Evolutionary conservation across 2,888 invertebrate genomes (phyloP), one percentile per base, ranked within the genome.

Genomic region (Diaprepes abbreviatus): DNA sequence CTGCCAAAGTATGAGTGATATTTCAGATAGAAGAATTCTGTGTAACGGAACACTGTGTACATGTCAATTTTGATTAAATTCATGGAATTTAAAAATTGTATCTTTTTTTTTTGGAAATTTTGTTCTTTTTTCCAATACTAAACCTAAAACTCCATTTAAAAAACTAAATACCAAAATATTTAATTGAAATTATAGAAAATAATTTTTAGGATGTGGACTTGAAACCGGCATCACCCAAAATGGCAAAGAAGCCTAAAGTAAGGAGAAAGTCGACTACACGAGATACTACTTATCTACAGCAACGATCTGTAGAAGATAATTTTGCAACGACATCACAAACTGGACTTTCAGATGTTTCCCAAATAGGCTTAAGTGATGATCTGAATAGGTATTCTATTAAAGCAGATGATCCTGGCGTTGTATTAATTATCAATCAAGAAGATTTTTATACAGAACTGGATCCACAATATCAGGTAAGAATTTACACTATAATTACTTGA

Each of bases 371-470:
- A 19, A 7, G 9, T 64, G 10, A 16, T 24, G 45, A 65, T 45
- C 14, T 33, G 21, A 21, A 50, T 16, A 16, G 28, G 12, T 71
- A 71, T 40, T 2, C 12, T 6, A 66, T 72, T 31, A 71, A 83
- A 73, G 75, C 76, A 5, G 63, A 76, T 4, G 74, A 74, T 45
- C 81, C 82, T 9, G 85, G 84, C 24, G 72, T 83, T 21, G 82
- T 85, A 63, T 72, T 86, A 10, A 84, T 86, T 54, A 83, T 86
- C 6, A 85, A 85, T 72, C 84, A 86, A 71, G 77, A 80, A 65
- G 16, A 74, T 5, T 84, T 84, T 74, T 79, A 80, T 72, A 78
- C 73, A 12, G 81, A 81, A 67, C 57, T 71, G 14, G 70, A 77
- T 33, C 63, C 48, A 12, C 17, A 58, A 35, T 72, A 58, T 48